Conservation (phyloP, 1,140 invertebrate species). For the Aphaenogaster rudis region DNA sequence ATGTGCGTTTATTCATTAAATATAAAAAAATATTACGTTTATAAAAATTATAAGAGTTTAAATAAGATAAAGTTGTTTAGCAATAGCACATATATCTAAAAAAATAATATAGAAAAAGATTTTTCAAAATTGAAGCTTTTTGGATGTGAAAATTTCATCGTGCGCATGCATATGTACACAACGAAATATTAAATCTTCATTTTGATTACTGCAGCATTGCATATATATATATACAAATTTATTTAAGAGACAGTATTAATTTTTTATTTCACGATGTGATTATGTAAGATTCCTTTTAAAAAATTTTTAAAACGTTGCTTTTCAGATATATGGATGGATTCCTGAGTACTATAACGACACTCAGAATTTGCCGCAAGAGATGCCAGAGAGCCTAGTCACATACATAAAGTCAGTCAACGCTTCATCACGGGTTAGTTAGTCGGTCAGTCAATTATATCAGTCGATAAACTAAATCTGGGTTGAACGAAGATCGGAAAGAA, state of each 20-base stretch:
- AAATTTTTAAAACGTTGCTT: slow-evolving; percentile 58
- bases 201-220: not conserved
- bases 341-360: slow-evolving; percentile 91
- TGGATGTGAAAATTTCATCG: not conserved
- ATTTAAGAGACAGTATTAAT: slow-evolving; percentile 2
- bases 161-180: not conserved
- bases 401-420: slow-evolving; percentile 86
- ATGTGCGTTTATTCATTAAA: not conserved
- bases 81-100: not conserved
- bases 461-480: slow-evolving; percentile 60
- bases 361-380: slow-evolving; percentile 88
- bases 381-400: slow-evolving; percentile 90
- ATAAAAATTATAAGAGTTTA: not conserved
- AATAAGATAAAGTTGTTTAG: not conserved
- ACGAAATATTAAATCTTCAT: not conserved
- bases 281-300: not conserved
- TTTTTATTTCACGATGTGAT: not conserved
- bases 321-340: slow-evolving; percentile 90
- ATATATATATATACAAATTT: not conserved
- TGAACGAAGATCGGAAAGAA: slow-evolving; percentile 19
- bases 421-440: slow-evolving; percentile 76
- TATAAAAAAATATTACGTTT: not conserved
- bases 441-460: slow-evolving; percentile 68
- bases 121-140: not conserved
- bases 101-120: not conserved